Evolutionary conservation across 1,140 invertebrate species (phyloP).

Genomic region (Brachionus calyciflorus): DNA sequence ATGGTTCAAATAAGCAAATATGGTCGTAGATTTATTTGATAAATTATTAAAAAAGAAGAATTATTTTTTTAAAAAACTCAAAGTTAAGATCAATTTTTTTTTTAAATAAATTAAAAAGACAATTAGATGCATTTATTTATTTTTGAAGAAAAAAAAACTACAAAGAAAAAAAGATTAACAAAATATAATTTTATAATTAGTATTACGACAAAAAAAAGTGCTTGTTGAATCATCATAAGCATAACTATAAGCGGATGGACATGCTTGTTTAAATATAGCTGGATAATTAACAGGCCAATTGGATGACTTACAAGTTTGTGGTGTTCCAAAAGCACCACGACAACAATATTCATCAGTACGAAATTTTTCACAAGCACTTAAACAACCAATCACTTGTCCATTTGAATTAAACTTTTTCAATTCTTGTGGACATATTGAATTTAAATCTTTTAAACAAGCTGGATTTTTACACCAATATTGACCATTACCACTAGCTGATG

Average conservation of each 20-base stretch:
- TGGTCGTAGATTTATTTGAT: conserved; percentile 15
- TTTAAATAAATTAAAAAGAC: too few species aligned
- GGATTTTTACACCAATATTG: conserved; percentile 33
- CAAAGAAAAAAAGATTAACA: not conserved
- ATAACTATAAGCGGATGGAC: conserved; percentile 4
- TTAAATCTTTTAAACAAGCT: not conserved
- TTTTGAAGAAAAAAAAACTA: not conserved
- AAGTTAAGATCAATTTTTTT: too few species aligned
- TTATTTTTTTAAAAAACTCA: not conserved
- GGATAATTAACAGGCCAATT: conserved; percentile 19
- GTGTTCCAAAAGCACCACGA: not conserved
- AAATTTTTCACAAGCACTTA: conserved; percentile 34
- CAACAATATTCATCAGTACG: not conserved
- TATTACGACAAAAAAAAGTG: conserved; percentile 15
- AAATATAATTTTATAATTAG: not conserved
- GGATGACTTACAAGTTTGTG: not conserved
- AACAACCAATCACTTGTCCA: not conserved
- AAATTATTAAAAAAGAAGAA: not conserved
- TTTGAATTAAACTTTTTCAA: conserved; percentile 8
- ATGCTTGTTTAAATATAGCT: conserved; percentile 4
- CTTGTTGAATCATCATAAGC: conserved; percentile 20
- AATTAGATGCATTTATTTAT: too few species aligned
- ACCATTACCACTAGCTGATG: not conserved
- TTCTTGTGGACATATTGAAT: not conserved
- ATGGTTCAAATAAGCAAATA: conserved; percentile 8